Base-by-base conservation (phyloP, 2,113 vertebrate species). In the Craseonycteris thonglongyai region DNA sequence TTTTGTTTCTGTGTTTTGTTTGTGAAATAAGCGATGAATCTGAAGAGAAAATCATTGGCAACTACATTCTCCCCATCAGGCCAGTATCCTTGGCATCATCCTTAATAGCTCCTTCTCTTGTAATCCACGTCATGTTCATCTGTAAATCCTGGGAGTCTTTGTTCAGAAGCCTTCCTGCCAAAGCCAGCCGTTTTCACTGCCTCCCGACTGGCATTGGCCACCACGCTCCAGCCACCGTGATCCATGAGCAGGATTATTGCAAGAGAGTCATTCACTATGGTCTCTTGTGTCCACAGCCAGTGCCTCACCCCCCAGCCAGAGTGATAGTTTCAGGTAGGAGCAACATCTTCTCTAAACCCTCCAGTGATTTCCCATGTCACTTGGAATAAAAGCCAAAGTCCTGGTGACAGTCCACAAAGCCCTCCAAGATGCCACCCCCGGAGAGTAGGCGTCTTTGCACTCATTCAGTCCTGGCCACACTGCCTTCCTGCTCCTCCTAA, bases 21-120 rank as follows among this genome's bases (percentile, higher is more conserved):
- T 79, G n/a, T 92, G 47, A 74, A 79, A 82, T 65, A 54, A 49
- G 16, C 78, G 24, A 33, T 86, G 35, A 71, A 91, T 78, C 42
- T 65, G 75, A 85, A 65, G 45, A 49, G 24, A 80, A 88, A 76
- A 54, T 87, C 63, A 45, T 49, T 47, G 59, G 12, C 45, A 54
- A 8, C 16, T 59, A 21, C 5, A 3, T 61, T 80, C 54, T 28
- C 68, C 19, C 42, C 0, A 42, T 40, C 80, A 82, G 49, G 22
- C 61, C 35, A 38, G 6, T 51, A 15, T 42, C 28, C 33, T 79
- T 42, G 68, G 61, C 54, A 22, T 63, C 42, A 45, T 15, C 40
- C 65, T 61, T 72, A 19, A 24, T 28, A 45, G 15, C 28, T 58
- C 30, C 21, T 68, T 76, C 54, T 75, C 30, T 86, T 51, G 58